Evolutionary conservation across 2,113 vertebrate species (phyloP).

Genomic region (Thryonomys swinderianus): DNA sequence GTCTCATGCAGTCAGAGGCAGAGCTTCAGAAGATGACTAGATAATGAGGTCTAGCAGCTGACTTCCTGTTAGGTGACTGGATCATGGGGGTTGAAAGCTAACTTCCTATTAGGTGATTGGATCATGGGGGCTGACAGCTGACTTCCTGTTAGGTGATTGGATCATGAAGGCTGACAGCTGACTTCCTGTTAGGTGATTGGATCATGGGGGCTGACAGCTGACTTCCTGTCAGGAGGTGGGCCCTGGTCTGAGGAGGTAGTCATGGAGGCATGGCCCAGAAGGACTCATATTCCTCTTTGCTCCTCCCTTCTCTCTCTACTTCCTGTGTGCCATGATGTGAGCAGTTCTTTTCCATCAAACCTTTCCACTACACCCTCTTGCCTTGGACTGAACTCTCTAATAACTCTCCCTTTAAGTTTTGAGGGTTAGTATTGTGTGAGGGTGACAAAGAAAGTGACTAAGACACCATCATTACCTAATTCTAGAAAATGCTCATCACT

Average conservation of each 20-base stretch:
- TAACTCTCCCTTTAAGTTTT: not conserved
- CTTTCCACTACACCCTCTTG: not conserved
- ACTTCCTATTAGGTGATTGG: not conserved
- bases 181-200: not conserved
- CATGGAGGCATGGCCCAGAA: not conserved
- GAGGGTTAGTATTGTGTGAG: not conserved
- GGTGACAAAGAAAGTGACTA: not conserved
- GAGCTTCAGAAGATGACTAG: not conserved
- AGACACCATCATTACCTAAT: not conserved
- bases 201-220: not conserved
- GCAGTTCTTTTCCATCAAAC: not conserved
- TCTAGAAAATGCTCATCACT: not conserved
- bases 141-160: too few species aligned
- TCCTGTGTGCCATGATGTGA: not conserved
- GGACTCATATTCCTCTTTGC: not conserved
- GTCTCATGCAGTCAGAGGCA: not conserved
- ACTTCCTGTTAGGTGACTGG: not conserved
- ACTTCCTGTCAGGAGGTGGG: not conserved
- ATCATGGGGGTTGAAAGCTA: too few species aligned
- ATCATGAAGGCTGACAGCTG: too few species aligned
- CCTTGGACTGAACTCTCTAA: not conserved
- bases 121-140: too few species aligned
- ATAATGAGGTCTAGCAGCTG: too few species aligned
- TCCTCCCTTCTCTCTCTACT: not conserved
- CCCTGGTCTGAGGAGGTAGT: not conserved